phyloP scores from a whole-genome alignment of 2,797 vertebrate genomes.

The Novumbra hubbsi region DNA sequence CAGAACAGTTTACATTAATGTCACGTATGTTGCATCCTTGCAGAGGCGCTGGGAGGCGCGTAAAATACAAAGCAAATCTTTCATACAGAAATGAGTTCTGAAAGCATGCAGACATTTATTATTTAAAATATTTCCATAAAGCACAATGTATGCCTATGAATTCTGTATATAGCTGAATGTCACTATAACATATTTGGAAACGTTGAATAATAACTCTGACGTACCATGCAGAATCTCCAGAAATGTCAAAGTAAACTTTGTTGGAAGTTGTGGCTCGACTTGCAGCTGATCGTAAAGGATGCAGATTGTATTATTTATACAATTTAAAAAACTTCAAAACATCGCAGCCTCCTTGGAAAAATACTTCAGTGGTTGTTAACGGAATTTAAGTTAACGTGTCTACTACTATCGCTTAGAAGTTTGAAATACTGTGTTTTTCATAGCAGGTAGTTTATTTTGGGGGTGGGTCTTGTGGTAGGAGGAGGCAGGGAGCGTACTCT shows the following conservation, averaged over 20 bases:
- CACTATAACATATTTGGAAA: not conserved
- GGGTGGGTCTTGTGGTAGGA: slow-evolving; percentile 60
- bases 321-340: slow-evolving; percentile 12
- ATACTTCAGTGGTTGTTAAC: slow-evolving; percentile 1
- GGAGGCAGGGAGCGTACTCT: slow-evolving; percentile 39
- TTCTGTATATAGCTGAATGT: not conserved
- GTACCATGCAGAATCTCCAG: slow-evolving; percentile 59
- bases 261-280: slow-evolving; percentile 28
- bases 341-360: not conserved
- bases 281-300: slow-evolving; percentile 29
- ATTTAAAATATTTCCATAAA: not conserved
- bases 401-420: slow-evolving; percentile 47
- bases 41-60: not conserved
- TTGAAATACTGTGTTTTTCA: slow-evolving; percentile 49
- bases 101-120: not conserved
- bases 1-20: not conserved
- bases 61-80: not conserved
- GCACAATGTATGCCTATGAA: not conserved
- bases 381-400: slow-evolving; percentile 28
- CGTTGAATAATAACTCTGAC: slow-evolving; percentile 39
- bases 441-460: slow-evolving; percentile 42
- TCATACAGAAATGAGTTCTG: not conserved
- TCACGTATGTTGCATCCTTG: slow-evolving; percentile 7
- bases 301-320: slow-evolving; percentile 24
- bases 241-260: slow-evolving; percentile 31